Conservation (phyloP, 2,888 invertebrate species). For the Tholera decimalis region DNA sequence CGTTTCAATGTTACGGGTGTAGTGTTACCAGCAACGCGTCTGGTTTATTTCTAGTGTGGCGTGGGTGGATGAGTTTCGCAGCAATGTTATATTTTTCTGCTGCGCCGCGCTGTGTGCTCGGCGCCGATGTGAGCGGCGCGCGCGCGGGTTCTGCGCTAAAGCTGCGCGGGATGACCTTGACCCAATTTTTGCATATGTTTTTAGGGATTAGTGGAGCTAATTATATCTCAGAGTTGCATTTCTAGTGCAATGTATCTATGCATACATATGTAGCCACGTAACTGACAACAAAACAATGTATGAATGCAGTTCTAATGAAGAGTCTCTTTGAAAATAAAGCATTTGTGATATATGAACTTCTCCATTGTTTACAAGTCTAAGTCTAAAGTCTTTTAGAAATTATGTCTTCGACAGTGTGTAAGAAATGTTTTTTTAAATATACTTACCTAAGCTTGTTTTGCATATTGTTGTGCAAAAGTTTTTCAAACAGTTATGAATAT, state of each 20-base stretch:
- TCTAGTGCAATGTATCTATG: no score
- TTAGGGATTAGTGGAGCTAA: slow-evolving; percentile 59
- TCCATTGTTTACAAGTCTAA: slow-evolving; percentile 18
- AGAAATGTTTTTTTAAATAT: slow-evolving; percentile 19
- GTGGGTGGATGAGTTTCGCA: slow-evolving; percentile 80
- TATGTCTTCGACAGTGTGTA: not conserved
- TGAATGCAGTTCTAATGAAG: not conserved
- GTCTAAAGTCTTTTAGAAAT: not conserved
- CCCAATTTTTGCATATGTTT: slow-evolving; percentile 74
- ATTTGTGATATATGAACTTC: not conserved
- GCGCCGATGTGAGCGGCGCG: slow-evolving; percentile 62
- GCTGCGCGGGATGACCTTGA: slow-evolving; percentile 84
- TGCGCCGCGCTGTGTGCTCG: slow-evolving; percentile 60
- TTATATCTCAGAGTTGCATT: slow-evolving; percentile 47
- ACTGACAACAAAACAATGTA: slow-evolving; percentile 21
- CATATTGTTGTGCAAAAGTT: slow-evolving; percentile 33
- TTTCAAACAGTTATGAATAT: not conserved
- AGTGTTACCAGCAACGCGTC: slow-evolving; percentile 86
- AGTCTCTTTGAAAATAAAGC: not conserved
- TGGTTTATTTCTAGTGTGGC: slow-evolving; percentile 86
- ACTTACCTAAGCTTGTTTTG: slow-evolving; percentile 29
- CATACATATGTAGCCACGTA: slow-evolving; percentile 1
- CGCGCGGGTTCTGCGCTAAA: slow-evolving; percentile 59
- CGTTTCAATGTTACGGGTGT: slow-evolving; percentile 85
- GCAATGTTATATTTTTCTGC: slow-evolving; percentile 75